Percentiles rank a stretch among this genome's conserved stretches.
Evolutionary conservation across 2,113 vertebrate species (phyloP).

Genomic region (Thalassoma bifasciatum): DNA sequence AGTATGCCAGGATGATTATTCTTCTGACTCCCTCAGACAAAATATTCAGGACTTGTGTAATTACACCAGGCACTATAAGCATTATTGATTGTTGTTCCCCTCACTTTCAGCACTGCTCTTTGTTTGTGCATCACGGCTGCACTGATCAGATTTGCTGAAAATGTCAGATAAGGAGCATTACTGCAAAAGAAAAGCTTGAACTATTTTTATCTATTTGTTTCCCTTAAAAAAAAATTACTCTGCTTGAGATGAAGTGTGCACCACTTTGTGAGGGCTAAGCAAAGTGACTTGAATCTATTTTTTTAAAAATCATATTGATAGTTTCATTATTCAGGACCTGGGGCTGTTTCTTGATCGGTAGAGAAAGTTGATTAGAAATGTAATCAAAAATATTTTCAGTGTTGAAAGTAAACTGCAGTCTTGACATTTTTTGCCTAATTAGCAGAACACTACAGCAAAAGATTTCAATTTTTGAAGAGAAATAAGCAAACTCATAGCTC

Average conservation of each 20-base stretch:
- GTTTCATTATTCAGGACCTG: neutral
- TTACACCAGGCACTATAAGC: slow-evolving; percentile 38
- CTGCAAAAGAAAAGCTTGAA: neutral
- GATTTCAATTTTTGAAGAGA: too few species aligned
- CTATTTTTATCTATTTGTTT: slow-evolving; percentile 1
- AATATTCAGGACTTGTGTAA: slow-evolving; percentile 29
- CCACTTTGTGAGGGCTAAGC: slow-evolving; percentile 11
- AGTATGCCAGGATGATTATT: slow-evolving; percentile 24
- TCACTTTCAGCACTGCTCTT: slow-evolving; percentile 23
- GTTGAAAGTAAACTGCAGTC: too few species aligned
- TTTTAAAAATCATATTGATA: neutral
- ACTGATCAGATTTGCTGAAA: slow-evolving; percentile 27
- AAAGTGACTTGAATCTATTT: neutral
- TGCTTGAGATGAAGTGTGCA: slow-evolving; percentile 13
- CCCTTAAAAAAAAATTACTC: slow-evolving; percentile 18
- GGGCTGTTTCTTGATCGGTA: neutral
- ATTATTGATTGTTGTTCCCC: slow-evolving; percentile 48
- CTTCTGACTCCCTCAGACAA: slow-evolving; percentile 3
- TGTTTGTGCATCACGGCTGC: slow-evolving; percentile 11
- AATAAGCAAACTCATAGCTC: too few species aligned
- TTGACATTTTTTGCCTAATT: too few species aligned
- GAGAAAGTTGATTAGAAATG: neutral
- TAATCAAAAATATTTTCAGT: too few species aligned
- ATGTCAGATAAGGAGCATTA: neutral
- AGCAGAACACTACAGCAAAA: too few species aligned